Percentiles rank a stretch among this genome's conserved stretches.
Evolutionary conservation across 1,140 invertebrate genomes (phyloP).

Genomic region (Oreohelix idahoensis): DNA sequence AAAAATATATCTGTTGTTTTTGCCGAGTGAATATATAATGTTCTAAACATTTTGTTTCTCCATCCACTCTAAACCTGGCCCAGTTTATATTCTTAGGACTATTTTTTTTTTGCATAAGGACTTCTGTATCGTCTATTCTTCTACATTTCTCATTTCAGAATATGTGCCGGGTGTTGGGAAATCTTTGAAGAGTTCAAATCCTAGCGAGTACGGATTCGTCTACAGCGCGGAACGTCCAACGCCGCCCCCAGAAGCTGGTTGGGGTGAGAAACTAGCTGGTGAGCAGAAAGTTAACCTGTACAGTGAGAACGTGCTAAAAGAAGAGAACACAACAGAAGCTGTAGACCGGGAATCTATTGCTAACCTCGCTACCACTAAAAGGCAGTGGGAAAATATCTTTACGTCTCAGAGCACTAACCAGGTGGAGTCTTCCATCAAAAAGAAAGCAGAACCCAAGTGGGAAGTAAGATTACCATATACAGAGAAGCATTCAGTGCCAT

Average conservation of each 20-base stretch:
- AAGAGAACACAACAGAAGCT: conserved; percentile 60
- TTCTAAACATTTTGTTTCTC: too few relatives aligned
- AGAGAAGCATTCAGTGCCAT: conserved; percentile 31
- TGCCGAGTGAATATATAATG: too few relatives aligned
- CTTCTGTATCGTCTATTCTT: too few relatives aligned
- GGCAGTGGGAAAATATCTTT: conserved; percentile 65
- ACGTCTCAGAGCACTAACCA: conserved; percentile 24
- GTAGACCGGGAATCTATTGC: conserved; percentile 67
- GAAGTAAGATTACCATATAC: conserved; percentile 59
- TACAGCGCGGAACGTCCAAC: conserved; percentile 27
- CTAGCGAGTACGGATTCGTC: conserved; percentile 32
- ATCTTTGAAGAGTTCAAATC: conserved; percentile 10
- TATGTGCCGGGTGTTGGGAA: background rate
- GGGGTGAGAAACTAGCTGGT: conserved; percentile 44
- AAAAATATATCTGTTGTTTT: too few relatives aligned
- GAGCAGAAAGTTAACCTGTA: conserved; percentile 56
- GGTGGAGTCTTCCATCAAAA: conserved; percentile 29
- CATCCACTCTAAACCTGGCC: too few relatives aligned
- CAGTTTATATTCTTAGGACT: too few relatives aligned
- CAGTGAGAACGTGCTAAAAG: conserved; percentile 66
- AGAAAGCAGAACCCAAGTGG: conserved; percentile 47
- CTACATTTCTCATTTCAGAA: conserved; percentile 1
- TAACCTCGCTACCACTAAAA: conserved; percentile 56
- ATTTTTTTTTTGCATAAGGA: too few relatives aligned
- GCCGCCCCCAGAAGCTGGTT: conserved; percentile 46